Evolutionary conservation across 2,888 invertebrate genomes (phyloP), one percentile per base, ranked within the genome.

Genomic region (Leistus spinibarbis): DNA sequence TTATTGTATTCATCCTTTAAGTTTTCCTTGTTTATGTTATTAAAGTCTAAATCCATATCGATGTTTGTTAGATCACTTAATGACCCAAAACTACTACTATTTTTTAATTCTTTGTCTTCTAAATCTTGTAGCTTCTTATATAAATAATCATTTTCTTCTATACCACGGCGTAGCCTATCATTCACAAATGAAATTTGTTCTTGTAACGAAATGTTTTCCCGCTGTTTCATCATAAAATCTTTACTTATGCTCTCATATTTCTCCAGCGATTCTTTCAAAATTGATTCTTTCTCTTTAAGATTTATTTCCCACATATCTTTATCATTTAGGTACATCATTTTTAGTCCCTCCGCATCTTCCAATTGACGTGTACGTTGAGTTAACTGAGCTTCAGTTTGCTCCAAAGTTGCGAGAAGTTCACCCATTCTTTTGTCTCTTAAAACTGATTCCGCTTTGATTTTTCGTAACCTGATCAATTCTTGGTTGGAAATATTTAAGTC

Each of bases 1-100:
- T 95, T 94, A 56, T 91, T 89, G 82, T 93, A 95, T 82, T 95
- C 94, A 80, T 95, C 95, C 79, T 93, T 91, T 69, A 95, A 86
- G 80, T 91, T 91, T 80, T 92, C 92, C 79, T 92, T 92, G 81
- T 93, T 93, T 79, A 95, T 86, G 13, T 90, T 88, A 79, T 91
- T 92, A 1, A 94, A 86, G 86, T 95, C 92, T 74, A 93, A 86
- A 79, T 94, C 93, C 80, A 91, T 87, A 83, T 93, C 93, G 72
- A 95, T 88, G 80, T 93, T 94, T 5, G 93, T 93, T 54, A 95
- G 88, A 83, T 95, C 95, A 79, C 93, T 92, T 7, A 95, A 86
- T 3, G 95, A 95, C 79, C 94, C 93, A 78, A 93, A 90, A 79
- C 93, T 87, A 7, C 88, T 86, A 1, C 88, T 87, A 73, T 89